Conservation (phyloP, 2,113 vertebrate species). For the Apodemus sylvaticus region DNA sequence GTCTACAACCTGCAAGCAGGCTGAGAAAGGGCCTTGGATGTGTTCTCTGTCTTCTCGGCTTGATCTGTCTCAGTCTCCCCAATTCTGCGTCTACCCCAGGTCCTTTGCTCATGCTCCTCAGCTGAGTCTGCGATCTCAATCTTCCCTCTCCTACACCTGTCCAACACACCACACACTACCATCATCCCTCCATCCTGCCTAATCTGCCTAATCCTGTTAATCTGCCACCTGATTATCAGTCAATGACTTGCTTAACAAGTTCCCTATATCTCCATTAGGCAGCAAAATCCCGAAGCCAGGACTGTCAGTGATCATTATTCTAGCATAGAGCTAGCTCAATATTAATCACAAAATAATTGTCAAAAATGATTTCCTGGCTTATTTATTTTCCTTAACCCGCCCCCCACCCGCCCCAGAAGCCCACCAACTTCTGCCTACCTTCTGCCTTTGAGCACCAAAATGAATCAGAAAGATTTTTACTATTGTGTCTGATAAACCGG, state of each 20-base stretch:
- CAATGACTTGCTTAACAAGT: neutral
- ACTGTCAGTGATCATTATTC: neutral
- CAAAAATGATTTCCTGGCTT: neutral
- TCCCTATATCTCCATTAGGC: neutral
- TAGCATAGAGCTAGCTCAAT: neutral
- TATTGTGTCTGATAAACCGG: neutral
- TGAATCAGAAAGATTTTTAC: neutral
- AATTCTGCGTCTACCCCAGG: neutral
- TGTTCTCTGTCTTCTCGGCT: neutral
- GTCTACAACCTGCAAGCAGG: neutral
- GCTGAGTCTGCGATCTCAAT: neutral
- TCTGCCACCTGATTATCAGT: neutral
- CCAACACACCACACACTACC: rapidly evolving
- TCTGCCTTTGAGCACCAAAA: neutral
- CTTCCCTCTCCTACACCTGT: neutral
- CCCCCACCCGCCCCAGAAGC: neutral
- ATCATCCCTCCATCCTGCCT: neutral
- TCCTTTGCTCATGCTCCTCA: neutral
- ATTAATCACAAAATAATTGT: neutral
- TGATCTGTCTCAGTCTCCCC: too few species aligned
- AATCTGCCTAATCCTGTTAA: neutral
- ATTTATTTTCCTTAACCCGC: neutral
- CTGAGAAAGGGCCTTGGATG: neutral
- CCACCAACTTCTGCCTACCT: neutral
- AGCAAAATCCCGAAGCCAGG: neutral